These are phyloP conservation scores for Pseudochromis fuscus DNA, from an alignment of 2,797 vertebrate species.

Conservation along the genomic window DNA sequence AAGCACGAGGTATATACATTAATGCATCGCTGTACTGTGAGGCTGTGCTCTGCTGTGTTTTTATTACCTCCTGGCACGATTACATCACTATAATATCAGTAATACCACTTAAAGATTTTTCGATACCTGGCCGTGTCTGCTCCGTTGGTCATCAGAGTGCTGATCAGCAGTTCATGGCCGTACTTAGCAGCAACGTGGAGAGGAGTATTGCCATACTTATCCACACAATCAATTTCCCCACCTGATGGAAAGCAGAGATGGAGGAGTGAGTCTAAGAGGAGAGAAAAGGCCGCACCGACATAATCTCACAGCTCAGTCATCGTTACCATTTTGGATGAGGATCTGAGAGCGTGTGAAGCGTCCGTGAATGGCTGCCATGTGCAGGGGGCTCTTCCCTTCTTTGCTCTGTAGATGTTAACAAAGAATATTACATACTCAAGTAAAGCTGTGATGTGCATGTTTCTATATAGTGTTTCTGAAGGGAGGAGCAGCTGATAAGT, in stretches of 20 bases:
- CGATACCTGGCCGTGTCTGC: slow-evolving; percentile 94
- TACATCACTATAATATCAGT: not conserved
- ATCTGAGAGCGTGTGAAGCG: slow-evolving; percentile 98
- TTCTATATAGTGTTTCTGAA: too few relatives aligned
- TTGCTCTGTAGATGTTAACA: slow-evolving; percentile 86
- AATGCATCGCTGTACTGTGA: not conserved
- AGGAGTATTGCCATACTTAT: slow-evolving; percentile 97
- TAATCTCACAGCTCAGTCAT: not conserved
- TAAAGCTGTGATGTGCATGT: not conserved
- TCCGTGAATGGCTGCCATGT: slow-evolving; percentile 97
- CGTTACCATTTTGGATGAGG: slow-evolving; percentile 96
- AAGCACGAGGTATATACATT: not conserved
- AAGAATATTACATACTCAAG: not conserved
- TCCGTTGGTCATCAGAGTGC: slow-evolving; percentile 97
- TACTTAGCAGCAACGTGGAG: slow-evolving; percentile 99
- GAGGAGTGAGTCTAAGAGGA: slow-evolving; percentile 10
- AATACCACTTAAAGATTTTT: slow-evolving; percentile 11
- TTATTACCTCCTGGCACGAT: not conserved
- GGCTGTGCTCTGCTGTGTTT: not conserved
- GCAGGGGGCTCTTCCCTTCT: slow-evolving; percentile 97
- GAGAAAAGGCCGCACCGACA: not conserved
- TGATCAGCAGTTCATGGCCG: slow-evolving; percentile 97
- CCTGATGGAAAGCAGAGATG: slow-evolving; percentile 78
- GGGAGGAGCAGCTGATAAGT: too few relatives aligned
- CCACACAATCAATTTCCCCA: slow-evolving; percentile 96